Conservation (phyloP, 2,888 invertebrate genomes). For the Coremacera marginata region DNA sequence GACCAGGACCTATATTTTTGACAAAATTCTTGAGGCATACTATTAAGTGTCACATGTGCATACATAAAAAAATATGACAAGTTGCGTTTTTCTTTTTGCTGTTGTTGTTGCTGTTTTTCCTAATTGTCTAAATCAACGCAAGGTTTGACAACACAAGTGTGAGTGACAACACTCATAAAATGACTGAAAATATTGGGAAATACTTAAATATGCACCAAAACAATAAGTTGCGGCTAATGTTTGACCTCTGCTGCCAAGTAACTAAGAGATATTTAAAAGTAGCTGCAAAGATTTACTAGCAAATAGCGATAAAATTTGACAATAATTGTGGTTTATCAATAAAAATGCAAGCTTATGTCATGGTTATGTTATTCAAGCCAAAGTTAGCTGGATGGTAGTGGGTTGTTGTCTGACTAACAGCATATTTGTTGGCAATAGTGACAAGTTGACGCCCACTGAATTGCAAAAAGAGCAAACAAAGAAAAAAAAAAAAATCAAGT, state of each 20-base stretch:
- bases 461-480: no score
- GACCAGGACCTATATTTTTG: constrained; percentile 23
- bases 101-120: background rate
- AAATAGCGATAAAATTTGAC: no score
- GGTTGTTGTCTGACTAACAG: no score
- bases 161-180: background rate
- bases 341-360: no score
- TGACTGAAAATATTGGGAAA: background rate
- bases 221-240: no score
- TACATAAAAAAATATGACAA: constrained; percentile 2
- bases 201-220: background rate
- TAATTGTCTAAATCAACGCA: background rate
- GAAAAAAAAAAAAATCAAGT: background rate
- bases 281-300: no score
- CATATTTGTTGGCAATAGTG: background rate
- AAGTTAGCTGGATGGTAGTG: no score
- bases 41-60: constrained; percentile 13
- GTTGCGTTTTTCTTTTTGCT: constrained; percentile 10
- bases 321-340: no score
- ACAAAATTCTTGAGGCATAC: constrained; percentile 9
- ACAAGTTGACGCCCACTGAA: constrained; percentile 1
- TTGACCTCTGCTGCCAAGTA: no score
- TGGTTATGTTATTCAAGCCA: no score
- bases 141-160: constrained; percentile 3
- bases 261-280: no score